These are phyloP conservation scores for Lissocephala sabroskyi DNA, from an alignment of 2,888 invertebrate genomes.

Conservation along the genomic window DNA sequence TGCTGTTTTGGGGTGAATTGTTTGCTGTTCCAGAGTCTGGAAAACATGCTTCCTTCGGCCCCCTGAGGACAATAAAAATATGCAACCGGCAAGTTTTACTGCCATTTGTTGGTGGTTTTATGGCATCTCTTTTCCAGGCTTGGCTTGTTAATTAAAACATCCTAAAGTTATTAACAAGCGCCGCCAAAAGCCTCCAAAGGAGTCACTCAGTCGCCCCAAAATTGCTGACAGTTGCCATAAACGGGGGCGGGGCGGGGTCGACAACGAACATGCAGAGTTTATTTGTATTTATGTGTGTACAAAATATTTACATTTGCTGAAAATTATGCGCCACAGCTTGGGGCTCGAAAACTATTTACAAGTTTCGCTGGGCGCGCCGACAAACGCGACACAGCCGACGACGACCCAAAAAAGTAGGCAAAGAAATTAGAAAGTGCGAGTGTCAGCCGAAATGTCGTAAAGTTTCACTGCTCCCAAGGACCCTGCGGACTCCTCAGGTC, in stretches of 20 bases:
- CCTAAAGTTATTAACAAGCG: conserved; percentile 55
- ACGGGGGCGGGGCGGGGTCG: neutral
- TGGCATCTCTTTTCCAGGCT: no score
- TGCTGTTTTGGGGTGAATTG: no score
- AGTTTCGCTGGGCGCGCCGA: conserved; percentile 39
- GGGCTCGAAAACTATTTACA: conserved; percentile 41
- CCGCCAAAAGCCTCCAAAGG: conserved; percentile 7
- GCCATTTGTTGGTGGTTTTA: no score
- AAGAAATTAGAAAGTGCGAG: neutral
- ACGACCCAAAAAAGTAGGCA: neutral
- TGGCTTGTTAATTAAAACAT: conserved; percentile 54
- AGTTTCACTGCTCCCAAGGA: no score
- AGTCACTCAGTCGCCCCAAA: conserved; percentile 49
- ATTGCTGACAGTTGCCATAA: conserved; percentile 3
- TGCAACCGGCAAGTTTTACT: conserved; percentile 13
- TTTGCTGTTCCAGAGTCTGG: neutral
- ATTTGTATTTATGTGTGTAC: conserved; percentile 38
- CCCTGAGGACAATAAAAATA: no score
- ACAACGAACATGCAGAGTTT: conserved; percentile 3
- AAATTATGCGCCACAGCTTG: conserved; percentile 53
- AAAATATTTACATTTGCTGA: conserved; percentile 55
- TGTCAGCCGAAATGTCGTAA: no score
- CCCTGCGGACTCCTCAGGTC: no score
- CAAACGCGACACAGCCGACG: neutral
- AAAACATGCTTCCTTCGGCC: no score